phyloP scores from a whole-genome alignment of 23 tunicate species.

The Styela clava region DNA sequence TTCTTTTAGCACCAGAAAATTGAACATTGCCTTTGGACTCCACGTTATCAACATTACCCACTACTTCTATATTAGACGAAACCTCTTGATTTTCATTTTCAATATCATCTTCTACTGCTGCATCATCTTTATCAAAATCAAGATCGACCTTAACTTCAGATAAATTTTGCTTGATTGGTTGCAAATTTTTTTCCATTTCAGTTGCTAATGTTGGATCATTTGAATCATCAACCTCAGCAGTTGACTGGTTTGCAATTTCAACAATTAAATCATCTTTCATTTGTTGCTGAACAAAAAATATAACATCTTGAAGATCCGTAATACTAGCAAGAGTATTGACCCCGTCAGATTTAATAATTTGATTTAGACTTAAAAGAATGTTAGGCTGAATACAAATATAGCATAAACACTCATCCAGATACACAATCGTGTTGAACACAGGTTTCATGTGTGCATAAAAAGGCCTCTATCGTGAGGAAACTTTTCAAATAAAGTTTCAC shows the following conservation, averaged over 20 bases:
- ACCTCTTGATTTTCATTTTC: not conserved
- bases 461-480: too few species aligned
- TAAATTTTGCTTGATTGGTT: constrained; percentile 59
- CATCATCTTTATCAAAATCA: constrained; percentile 44
- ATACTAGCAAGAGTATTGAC: too few species aligned
- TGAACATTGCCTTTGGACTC: not conserved
- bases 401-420: too few species aligned
- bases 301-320: not conserved
- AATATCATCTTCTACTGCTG: not conserved
- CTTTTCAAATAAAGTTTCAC: too few species aligned
- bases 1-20: not conserved
- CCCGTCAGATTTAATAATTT: too few species aligned
- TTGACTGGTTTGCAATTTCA: not conserved
- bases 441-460: too few species aligned
- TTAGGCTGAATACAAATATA: too few species aligned
- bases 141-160: constrained; percentile 68
- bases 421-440: too few species aligned
- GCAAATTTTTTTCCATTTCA: constrained; percentile 60
- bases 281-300: not conserved
- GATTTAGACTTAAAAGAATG: too few species aligned
- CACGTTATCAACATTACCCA: not conserved
- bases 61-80: not conserved
- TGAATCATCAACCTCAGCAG: not conserved
- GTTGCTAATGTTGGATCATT: constrained; percentile 35
- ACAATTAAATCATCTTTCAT: not conserved